Evolutionary conservation across 2,113 vertebrate genomes (phyloP), one percentile per base, ranked within the genome.

Genomic region (Corythornis madagascariensis): DNA sequence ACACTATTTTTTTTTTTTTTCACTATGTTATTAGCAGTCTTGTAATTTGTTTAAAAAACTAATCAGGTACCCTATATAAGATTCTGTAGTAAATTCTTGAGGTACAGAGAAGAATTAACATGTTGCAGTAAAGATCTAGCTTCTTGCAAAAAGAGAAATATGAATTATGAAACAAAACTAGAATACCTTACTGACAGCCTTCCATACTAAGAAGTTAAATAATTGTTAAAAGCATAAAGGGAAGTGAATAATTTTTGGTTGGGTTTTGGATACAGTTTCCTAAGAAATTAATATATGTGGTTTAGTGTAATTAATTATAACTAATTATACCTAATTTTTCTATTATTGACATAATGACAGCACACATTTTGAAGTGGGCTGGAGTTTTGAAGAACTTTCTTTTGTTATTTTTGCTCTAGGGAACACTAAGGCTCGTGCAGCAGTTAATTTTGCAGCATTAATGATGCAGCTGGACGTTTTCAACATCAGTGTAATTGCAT

Each of bases 1-100:
- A 48, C 86, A 83, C 21, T 86, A 89, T 57, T 50, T 69, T 71
- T 82, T 94, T 65, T 83, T 94, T 66, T 61, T 64, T 71, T 59
- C 4, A 11, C 61, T 88, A 42, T 74, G 45, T 81, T 89, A 22
- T 52, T 67, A 77, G 82, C 1, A 50, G 48, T 75, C 67, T 77
- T 48, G 50, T 40, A 55, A 19, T 45, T 60, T 74, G 38, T 57
- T 64, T 83, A 66, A 6, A 91, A 67, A 69, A 7, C 63, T 50
- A 89, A 91, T 42, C 48, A 86, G 40, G 22, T 95, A 24, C 55
- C 53, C 74, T 88, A 6, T 33, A 26, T 55, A 86, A 67, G 3
- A 12, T 59, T 86, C 71, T 76, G 72, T 70, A 76, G 45, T 67
- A 4, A 5, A 56, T 31, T 65, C 24, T 50, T 63, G 74, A 92